A percentile compares a stretch with the other conserved stretches of the same genome.
Conservation (phyloP, 2,113 vertebrate genomes). For the Cebus imitator region DNA sequence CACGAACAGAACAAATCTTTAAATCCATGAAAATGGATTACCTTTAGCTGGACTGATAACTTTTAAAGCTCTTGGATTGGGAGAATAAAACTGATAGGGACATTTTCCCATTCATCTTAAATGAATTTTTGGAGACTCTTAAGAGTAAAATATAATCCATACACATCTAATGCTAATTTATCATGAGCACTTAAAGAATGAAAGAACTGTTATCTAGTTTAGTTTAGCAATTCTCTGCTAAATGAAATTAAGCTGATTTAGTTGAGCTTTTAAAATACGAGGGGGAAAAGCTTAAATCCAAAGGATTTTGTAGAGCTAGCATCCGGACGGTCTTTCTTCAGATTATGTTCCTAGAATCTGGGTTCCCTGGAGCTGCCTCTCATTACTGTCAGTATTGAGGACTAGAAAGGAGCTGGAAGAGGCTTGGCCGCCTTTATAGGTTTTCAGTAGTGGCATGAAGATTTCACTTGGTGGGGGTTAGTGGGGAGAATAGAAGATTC, state of each 20-base stretch:
- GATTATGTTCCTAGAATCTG: not conserved
- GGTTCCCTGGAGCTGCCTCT: not conserved
- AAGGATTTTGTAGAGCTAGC: not conserved
- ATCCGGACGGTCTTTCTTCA: not conserved
- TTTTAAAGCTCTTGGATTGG: conserved; percentile 9
- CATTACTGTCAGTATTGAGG: not conserved
- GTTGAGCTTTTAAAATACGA: not conserved
- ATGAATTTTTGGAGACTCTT: not conserved
- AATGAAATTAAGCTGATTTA: conserved; percentile 54
- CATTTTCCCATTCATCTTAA: conserved; percentile 42
- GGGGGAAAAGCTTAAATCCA: not conserved
- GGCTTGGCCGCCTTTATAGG: not conserved
- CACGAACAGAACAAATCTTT: conserved; percentile 4
- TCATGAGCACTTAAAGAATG: not conserved
- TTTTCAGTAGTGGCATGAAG: not conserved
- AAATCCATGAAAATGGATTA: conserved; percentile 34
- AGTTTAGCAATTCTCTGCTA: conserved; percentile 23
- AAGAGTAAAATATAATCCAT: conserved; percentile 38
- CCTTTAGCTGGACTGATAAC: conserved; percentile 10
- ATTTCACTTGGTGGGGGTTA: not conserved
- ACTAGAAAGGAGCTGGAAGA: not conserved
- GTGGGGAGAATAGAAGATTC: not conserved
- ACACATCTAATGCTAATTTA: not conserved
- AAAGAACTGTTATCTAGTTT: not conserved
- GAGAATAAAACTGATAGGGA: conserved; percentile 1